Base-by-base conservation (phyloP, 2,888 invertebrate genomes). In the Erebia palarica region DNA sequence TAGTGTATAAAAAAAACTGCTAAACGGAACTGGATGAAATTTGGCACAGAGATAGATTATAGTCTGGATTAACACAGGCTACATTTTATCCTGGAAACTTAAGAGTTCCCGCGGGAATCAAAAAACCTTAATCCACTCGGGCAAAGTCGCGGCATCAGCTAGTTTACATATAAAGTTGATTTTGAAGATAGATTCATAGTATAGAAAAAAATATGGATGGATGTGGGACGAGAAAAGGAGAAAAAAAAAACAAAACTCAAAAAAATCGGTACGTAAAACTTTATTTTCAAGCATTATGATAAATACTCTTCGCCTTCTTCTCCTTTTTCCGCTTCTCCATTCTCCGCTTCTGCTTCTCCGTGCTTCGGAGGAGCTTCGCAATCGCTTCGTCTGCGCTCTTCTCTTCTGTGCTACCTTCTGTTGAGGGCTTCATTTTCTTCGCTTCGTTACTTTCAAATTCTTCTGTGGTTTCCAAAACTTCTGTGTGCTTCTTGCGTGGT, bases 291-390 rank as follows among this genome's bases (percentile, higher is more conserved):
- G 91, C 91, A 81, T 91, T 93, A 84, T 91, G 86, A 73, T 89
- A 93, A 1, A 93, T 85, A 74, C 93, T 93, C 77, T 90, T 93
- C 0, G 88, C 85, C 75, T 89, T 91, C 82, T 88, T 94, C 78
- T 91, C 86, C 3, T 78, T 83, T 68, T 85, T 92, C 77, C 80
- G 84, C 81, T 91, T 87, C 68, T 91, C 90, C 11, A 90, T 78
- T 72, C 84, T 88, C 65, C 82, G 81, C 81, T 92, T 94, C 76
- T 83, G 82, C 78, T 86, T 90, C 83, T 94, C 94, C 0, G 94
- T 93, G 78, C 89, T 93, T 69, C 82, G 80, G 47, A 94, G 84
- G 3, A 94, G 85, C 70, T 90, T 84, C 72, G 82, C 85, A 69
- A 94, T 93, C 1, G 90, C 89, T 1, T 89, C 89, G 42, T 85